Evolutionary conservation across 2,888 invertebrate species (phyloP).

Genomic region (Allophyes oxyacanthae): DNA sequence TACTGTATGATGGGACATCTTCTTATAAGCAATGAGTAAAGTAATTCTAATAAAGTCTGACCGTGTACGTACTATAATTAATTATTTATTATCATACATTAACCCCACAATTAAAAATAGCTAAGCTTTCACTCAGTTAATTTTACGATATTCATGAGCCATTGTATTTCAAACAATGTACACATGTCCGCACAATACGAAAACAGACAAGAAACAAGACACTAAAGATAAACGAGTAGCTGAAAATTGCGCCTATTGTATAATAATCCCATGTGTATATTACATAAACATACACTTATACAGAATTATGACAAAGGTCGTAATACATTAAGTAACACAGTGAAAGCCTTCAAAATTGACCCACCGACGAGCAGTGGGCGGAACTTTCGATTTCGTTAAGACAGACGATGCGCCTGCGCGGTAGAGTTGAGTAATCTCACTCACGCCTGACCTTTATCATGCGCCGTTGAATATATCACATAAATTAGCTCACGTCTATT

Average conservation of each 20-base stretch:
- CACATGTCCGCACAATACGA: conserved; percentile 1
- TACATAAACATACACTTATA: conserved; percentile 60
- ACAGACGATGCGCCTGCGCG: conserved; percentile 61
- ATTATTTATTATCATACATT: too few species aligned
- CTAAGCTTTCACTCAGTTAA: conserved; percentile 28
- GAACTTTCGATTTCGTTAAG: conserved; percentile 79
- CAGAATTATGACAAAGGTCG: conserved; percentile 57
- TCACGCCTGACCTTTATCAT: conserved; percentile 73
- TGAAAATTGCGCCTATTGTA: conserved; percentile 47
- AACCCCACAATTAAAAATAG: conserved; percentile 14
- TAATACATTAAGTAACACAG: conserved; percentile 76
- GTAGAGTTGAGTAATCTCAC: conserved; percentile 64
- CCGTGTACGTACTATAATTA: too few species aligned
- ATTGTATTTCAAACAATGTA: conserved; percentile 34
- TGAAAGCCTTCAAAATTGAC: conserved; percentile 69
- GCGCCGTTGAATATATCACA: conserved; percentile 47
- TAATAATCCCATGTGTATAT: conserved; percentile 45
- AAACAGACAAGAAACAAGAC: conserved; percentile 24
- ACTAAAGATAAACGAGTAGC: conserved; percentile 28
- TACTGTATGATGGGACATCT: too few species aligned
- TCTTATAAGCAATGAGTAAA: too few species aligned
- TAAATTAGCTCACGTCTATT: conserved; percentile 46
- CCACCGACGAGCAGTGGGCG: conserved; percentile 68
- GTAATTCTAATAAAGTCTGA: not conserved
- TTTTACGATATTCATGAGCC: conserved; percentile 32